phyloP scores from a whole-genome alignment of 2,113 vertebrate species.

The Tonatia bakeri region DNA sequence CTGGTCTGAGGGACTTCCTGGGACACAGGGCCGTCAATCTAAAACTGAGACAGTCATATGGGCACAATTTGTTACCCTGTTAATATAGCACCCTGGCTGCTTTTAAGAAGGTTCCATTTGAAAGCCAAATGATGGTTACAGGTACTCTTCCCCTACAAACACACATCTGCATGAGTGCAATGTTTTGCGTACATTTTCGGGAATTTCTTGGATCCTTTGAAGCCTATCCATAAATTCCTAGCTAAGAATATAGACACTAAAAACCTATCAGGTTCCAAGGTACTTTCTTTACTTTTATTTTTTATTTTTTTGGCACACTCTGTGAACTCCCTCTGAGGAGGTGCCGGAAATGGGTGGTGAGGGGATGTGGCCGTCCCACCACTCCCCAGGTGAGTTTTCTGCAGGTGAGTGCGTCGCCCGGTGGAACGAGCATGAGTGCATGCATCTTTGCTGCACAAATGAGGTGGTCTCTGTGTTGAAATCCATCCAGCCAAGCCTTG shows the following conservation, averaged over 20 bases:
- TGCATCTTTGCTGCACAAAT: background rate
- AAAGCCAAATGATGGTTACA: background rate
- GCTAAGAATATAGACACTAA: background rate
- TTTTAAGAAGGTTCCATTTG: background rate
- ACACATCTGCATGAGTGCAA: background rate
- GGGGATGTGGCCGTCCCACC: background rate
- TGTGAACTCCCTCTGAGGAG: background rate
- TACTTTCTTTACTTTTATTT: background rate
- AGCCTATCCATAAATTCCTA: background rate
- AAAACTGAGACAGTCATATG: background rate
- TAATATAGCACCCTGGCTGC: background rate
- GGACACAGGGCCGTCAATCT: background rate
- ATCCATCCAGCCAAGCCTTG: background rate
- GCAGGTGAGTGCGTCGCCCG: background rate
- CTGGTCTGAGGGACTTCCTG: background rate
- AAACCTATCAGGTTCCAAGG: background rate
- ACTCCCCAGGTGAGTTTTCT: background rate
- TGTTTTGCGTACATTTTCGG: slow-evolving; percentile 20
- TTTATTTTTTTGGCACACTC: background rate
- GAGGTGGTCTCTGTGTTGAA: background rate
- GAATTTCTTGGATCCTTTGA: background rate
- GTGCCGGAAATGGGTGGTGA: background rate
- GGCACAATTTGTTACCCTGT: background rate
- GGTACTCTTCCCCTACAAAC: background rate
- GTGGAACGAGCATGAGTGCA: background rate